A percentile compares a stretch with the other conserved stretches of the same genome.
Conservation (phyloP, 35 echinoderm and acorn worm species). For the Lytechinus variegatus region DNA sequence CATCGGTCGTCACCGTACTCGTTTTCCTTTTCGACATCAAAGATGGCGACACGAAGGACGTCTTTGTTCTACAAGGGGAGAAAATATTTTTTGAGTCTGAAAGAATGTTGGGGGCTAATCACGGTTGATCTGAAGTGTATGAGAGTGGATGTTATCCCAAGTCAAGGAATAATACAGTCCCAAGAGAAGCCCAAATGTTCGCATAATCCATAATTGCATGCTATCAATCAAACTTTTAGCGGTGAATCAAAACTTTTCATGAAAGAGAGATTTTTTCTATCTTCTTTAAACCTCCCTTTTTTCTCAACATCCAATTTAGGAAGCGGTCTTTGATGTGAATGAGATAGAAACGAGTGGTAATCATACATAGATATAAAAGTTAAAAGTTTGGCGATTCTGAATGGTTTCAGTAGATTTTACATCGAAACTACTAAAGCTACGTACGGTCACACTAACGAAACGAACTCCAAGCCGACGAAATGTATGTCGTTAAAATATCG, state of each 20-base stretch:
- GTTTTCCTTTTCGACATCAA: background rate
- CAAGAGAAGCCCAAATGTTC: slow-evolving; percentile 5
- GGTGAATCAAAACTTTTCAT: background rate
- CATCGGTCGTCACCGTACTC: background rate
- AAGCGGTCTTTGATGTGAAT: background rate
- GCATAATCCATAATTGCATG: slow-evolving; percentile 37
- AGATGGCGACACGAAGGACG: background rate
- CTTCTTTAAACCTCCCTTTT: background rate
- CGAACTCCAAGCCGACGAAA: too few relatives aligned
- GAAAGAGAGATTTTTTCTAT: background rate
- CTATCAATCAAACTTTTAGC: slow-evolving; percentile 48
- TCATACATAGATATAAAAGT: background rate
- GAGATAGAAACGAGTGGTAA: background rate
- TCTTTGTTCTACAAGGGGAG: background rate
- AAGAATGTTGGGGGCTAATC: background rate
- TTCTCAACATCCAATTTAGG: background rate
- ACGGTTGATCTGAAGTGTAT: background rate
- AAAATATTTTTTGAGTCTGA: background rate
- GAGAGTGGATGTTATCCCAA: background rate
- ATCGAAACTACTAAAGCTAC: too few relatives aligned
- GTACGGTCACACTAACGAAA: too few relatives aligned
- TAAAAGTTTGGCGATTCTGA: background rate
- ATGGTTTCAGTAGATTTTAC: too few relatives aligned
- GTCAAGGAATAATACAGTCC: background rate
- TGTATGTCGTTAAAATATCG: too few relatives aligned